phyloP scores from a whole-genome alignment of 1,140 invertebrate genomes.

The Anthonomus grandis region DNA sequence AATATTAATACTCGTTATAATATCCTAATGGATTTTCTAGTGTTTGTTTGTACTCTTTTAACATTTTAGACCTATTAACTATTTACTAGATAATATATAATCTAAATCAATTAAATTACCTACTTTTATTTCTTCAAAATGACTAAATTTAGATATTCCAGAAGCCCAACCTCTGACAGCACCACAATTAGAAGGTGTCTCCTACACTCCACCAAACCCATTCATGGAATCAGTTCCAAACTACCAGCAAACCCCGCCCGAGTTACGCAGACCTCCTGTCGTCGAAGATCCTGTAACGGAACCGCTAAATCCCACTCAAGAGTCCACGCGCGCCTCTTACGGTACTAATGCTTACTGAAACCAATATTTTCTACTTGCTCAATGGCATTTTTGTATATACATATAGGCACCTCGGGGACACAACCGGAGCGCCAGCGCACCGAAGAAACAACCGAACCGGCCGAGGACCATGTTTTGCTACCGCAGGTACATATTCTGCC shows the following conservation, averaged over 20 bases:
- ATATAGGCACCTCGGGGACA: not conserved
- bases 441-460: not conserved
- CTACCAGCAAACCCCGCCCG: slow-evolving; percentile 31
- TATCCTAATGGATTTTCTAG: too few species aligned
- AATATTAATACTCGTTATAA: too few species aligned
- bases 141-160: not conserved
- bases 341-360: too few species aligned
- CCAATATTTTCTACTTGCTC: too few species aligned
- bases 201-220: slow-evolving; percentile 9
- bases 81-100: too few species aligned
- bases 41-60: too few species aligned
- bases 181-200: not conserved
- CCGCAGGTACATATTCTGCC: slow-evolving; percentile 31
- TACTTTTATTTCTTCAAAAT: too few species aligned
- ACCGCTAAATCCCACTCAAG: not conserved
- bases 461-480: slow-evolving; percentile 3
- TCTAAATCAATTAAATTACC: too few species aligned
- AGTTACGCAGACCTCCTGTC: not conserved
- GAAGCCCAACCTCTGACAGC: not conserved
- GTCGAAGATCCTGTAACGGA: too few species aligned
- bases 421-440: not conserved
- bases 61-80: too few species aligned
- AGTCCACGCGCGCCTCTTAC: not conserved
- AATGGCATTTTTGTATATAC: too few species aligned
- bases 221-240: slow-evolving; percentile 28